phyloP scores from a whole-genome alignment of 2,113 vertebrate species.

The Grammomys dolichurus region DNA sequence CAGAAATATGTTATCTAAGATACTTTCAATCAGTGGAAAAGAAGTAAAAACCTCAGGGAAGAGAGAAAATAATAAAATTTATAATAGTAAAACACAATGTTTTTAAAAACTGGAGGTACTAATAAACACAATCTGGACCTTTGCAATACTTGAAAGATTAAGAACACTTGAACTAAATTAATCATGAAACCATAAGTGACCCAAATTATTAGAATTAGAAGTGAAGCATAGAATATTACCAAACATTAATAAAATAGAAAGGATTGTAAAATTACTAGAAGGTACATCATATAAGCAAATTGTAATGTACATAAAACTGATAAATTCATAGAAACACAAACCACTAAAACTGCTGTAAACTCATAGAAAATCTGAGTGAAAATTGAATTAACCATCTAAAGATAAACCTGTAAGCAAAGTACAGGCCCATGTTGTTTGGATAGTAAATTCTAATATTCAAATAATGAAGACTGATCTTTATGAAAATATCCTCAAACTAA shows the following conservation, averaged over 20 bases:
- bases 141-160: not conserved
- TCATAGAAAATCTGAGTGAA: not conserved
- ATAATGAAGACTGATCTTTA: not conserved
- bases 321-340: not conserved
- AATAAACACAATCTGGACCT: not conserved
- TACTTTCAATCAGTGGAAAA: not conserved
- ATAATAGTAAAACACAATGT: not conserved
- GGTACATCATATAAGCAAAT: not conserved
- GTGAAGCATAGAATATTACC: not conserved
- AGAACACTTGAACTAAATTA: not conserved
- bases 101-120: not conserved
- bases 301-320: not conserved
- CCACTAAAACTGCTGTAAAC: not conserved
- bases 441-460: not conserved
- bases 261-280: not conserved
- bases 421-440: not conserved
- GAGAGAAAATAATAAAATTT: not conserved
- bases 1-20: not conserved
- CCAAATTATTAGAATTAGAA: not conserved
- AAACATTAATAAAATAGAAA: not conserved
- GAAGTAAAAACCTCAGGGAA: not conserved
- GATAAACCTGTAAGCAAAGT: not conserved
- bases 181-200: not conserved
- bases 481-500: not conserved
- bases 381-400: not conserved